Base-by-base conservation (phyloP, 2,888 invertebrate species). In the Hermaeophaga mercurialis region DNA sequence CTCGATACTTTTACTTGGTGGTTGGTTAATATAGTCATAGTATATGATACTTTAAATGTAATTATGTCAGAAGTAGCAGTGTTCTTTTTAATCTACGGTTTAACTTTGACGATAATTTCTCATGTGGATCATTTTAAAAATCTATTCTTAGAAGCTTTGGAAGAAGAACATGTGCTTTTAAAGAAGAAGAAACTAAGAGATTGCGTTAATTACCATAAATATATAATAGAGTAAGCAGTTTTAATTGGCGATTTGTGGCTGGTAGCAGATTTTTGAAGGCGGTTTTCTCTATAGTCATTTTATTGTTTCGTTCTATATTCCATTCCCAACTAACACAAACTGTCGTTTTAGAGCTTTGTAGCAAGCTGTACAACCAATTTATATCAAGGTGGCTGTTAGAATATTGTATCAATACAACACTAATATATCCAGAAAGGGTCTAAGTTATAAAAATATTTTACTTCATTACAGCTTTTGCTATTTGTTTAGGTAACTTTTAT, bases 141-240 rank as follows among this genome's bases (percentile, higher is more conserved):
- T 2, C 19, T 39, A 22, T 11, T 39, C 1, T 7, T 39, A 1
- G 19, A 39, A 11, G 15, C 39, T 11, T 1, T 39, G 3, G 5
- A 19, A 22, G 19, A 39, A 22, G 12, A 39, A 1, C 8, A 39
- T 11, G 11, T 1, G 6, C 5, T 1, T 22, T 2, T 39, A 12
- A 18, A 11, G 3, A n/a, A 11, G 2, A 6, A 39, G 3, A 39
- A 39, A 39, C 18, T 39, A 3, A 39, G 19, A 39, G 2, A 18
- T 8, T 39, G 39, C 12, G n/a, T 39, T 22, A 18, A 39, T 9
- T 39, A 39, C 7, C 39, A 39, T 19, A 39, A 39, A 2, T 12
- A 39, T 22, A 39, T 39, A 11, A 18, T 39, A 15, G 9, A 22
- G 39, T 39, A 15, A 22, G 39, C 19, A 19, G 7, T 2, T 34